Base-by-base conservation (phyloP, 2,113 vertebrate species). In the Actenoides lindsayi region DNA sequence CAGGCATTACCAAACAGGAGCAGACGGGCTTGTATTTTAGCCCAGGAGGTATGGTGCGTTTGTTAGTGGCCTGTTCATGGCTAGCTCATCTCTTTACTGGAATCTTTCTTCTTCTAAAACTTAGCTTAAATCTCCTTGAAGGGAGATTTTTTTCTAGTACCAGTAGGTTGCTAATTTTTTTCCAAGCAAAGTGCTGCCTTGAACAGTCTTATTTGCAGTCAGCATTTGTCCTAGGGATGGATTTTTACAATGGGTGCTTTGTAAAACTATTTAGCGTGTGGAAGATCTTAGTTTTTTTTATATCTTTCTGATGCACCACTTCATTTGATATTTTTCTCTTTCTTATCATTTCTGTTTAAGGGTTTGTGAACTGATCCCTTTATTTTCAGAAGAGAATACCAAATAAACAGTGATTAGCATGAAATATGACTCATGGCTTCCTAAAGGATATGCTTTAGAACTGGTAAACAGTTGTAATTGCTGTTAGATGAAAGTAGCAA, bases 391-490 rank as follows among this genome's bases (percentile, higher is more conserved):
- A 59, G 56, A 89, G 93, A 96, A 93, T 87, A 76, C 65, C 77
- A 95, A 96, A 95, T 89, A 96, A 95, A 94, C 80, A 89, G 54
- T 78, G 93, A 95, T 97, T 91, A 95, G 84, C 80, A 89, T 69
- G 93, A 90, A 96, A 94, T 93, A 83, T 71, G 79, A 93, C 87
- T 96, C 90, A 64, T 75, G 75, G 35, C 50, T 96, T 96, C 83
- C 71, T 93, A 79, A 95, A 95, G 85, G 78, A 89, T 89, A 41
- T 76, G 90, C 91, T 92, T 96, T 91, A 87, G 84, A 93, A 84
- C 80, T 87, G 73, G 80, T 92, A 96, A 97, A 96, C 81, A 87
- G 78, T 96, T 95, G 93, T 96, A 97, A 97, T 96, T 97, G 93
- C 95, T 89, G 59, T 78, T 86, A 76, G 88, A 97, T 97, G 88